Percentiles rank a stretch among this genome's conserved stretches.
Conservation (phyloP, 1,140 invertebrate genomes). For the Pachyrhynchus sulphureomaculatus region DNA sequence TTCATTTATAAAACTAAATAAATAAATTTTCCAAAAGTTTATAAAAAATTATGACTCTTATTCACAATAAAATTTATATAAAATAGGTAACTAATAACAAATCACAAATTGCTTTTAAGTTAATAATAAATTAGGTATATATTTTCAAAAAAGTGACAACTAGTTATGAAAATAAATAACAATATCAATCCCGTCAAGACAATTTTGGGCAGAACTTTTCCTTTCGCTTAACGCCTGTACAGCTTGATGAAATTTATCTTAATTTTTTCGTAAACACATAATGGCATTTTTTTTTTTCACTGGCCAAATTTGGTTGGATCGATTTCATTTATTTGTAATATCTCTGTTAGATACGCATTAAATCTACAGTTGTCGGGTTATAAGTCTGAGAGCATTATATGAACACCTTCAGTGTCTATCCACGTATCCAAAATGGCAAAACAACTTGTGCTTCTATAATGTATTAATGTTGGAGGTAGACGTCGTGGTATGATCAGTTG, state of each 20-base stretch:
- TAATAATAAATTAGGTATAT: no score
- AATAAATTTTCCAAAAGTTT: not conserved
- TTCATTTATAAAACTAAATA: no score
- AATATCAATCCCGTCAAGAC: constrained; percentile 54
- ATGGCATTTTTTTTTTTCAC: constrained; percentile 66
- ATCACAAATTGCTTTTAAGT: no score
- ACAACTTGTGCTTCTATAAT: constrained; percentile 80
- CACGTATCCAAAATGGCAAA: constrained; percentile 85
- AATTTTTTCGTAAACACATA: constrained; percentile 78
- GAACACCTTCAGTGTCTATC: constrained; percentile 86
- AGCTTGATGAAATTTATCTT: constrained; percentile 68
- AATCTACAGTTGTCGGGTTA: constrained; percentile 86
- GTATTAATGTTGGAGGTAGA: constrained; percentile 49
- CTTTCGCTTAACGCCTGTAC: constrained; percentile 54
- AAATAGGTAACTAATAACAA: constrained; percentile 5
- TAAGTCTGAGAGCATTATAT: constrained; percentile 80
- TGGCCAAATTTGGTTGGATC: constrained; percentile 65
- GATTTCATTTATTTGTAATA: constrained; percentile 82
- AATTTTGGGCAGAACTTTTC: constrained; percentile 50
- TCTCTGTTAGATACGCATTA: constrained; percentile 87
- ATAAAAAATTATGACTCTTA: not conserved
- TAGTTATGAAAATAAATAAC: not conserved
- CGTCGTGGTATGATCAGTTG: constrained; percentile 48
- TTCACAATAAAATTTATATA: not conserved
- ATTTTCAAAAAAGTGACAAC: no score